Base-by-base conservation (phyloP, 1,140 invertebrate species). In the Augochlora pura region DNA sequence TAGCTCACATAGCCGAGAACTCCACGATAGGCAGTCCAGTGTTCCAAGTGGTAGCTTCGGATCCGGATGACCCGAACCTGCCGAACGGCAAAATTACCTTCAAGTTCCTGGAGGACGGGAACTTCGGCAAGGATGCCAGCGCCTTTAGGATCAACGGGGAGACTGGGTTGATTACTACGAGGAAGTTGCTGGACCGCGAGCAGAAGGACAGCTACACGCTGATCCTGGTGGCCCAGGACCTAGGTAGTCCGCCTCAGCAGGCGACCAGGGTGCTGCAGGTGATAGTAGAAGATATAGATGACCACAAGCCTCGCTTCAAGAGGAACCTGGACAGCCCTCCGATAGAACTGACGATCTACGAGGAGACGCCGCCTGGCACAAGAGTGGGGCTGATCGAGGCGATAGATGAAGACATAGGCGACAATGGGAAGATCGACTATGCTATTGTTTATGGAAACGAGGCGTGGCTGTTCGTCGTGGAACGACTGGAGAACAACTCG, bases 401-500 rank as follows among this genome's bases (percentile, higher is more conserved):
- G 0, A 90, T 96, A 32, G 97, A 97, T 86, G 94, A 95, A 83
- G 97, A 97, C 87, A 94, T 96, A 21, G 95, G 93, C 16, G 96
- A 96, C 27, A 97, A 97, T 90, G 96, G 96, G 0, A 94, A 95
- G 66, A 96, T 97, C 52, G 96, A 96, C 83, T 97, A 97, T 83
- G 92, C 94, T 0, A 96, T 97, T 25, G 96, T 94, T 77, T 95
- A 95, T 88, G 96, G 96, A 2, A 97, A 97, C 88, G 95, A 97
- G 70, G 94, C 95, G 25, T 94, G 94, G 8, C 84, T 96, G 0
- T 95, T 97, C 74, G 91, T 90, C 9, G 91, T 97, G 0, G 93
- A 95, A 82, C 91, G 96, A 0, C 94, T 94, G 1, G 93, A 94
- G 9, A 94, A 96, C 67, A 97, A 96, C 85, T 92, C 94, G 60